Evolutionary conservation across 2,888 invertebrate species (phyloP), one percentile per base, ranked within the genome.

Genomic region (Sarcophaga caerulescens): DNA sequence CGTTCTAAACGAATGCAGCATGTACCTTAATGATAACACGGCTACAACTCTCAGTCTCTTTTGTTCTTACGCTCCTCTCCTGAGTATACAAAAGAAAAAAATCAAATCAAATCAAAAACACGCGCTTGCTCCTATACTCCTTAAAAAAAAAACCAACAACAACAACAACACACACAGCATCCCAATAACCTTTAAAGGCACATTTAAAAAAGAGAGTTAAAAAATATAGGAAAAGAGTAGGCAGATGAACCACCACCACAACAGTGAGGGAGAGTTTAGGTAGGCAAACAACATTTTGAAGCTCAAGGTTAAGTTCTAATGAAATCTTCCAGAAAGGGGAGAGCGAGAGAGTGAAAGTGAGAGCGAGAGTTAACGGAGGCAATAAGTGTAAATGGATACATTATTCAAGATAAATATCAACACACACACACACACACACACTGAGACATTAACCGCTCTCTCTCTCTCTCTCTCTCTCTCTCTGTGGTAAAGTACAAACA

Each of bases 41-140:
- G 35, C 35, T 35, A 35, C 35, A 8, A 10, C 35, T 35, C 35
- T 35, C 35, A 35, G 10, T 35, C 2, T 35, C 35, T 35, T 8
- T 35, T 35, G 10, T 8, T 35, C 35, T 35, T 35, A 8, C 35
- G 10, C 35, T 35, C 35, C 35, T 35, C 35, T 35, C 35, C 35
- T 0, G 35, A 35, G 35, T 35, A 35, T 2, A 35, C 35, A 68
- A 44, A 77, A 44, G 60, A 52, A 71, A 84, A 80, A 35, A 63
- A 79, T 74, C 47, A 88, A 91, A 90, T 90, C 89, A 90, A 91
- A 91, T 91, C 90, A 91, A 90, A 90, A 90, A 90, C 92, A 91
- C 91, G 91, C 92, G 91, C 90, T 89, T 44, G 86, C 89, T 89
- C 89, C 87, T 87, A 52, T 89, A 89, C 25, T 47, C 47, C 23